These are phyloP conservation scores for Oscheius sp. DNA, from an alignment of 2,888 invertebrate genomes.

Conservation along the genomic window DNA sequence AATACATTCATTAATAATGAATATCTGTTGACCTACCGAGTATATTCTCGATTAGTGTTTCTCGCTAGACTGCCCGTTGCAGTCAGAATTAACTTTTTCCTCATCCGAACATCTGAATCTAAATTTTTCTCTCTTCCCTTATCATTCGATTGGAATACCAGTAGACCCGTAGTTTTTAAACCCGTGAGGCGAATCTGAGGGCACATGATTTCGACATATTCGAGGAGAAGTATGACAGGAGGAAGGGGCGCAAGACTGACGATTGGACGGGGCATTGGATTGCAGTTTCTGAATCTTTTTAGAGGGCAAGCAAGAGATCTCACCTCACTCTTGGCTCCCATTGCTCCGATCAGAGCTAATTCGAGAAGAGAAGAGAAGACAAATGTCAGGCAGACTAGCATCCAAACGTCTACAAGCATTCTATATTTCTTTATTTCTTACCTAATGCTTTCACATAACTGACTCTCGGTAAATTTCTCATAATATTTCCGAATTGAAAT, in stretches of 20 bases:
- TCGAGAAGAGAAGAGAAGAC: constrained; percentile 66
- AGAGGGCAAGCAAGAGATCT: not conserved
- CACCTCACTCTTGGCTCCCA: constrained; percentile 51
- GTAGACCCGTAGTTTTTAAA: constrained; percentile 50
- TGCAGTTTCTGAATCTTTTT: not conserved
- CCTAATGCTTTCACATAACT: constrained; percentile 59
- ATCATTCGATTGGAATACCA: constrained; percentile 35
- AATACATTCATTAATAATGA: too few relatives aligned
- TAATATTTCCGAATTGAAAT: constrained; percentile 68
- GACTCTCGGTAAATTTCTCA: constrained; percentile 66
- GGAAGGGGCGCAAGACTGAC: constrained; percentile 5
- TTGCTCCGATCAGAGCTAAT: constrained; percentile 64
- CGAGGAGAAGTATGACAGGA: constrained; percentile 46
- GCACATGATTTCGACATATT: constrained; percentile 54
- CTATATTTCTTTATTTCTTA: constrained; percentile 4
- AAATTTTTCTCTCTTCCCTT: not conserved
- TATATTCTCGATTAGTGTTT: constrained; percentile 18
- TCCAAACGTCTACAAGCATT: constrained; percentile 56
- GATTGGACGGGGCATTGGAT: not conserved
- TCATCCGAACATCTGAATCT: constrained; percentile 45
- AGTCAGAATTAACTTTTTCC: constrained; percentile 46
- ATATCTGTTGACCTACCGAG: constrained; percentile 1
- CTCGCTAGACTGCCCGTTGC: constrained; percentile 19
- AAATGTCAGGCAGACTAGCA: constrained; percentile 65
- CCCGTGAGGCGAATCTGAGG: constrained; percentile 46